phyloP scores from a whole-genome alignment of 2,888 invertebrate genomes.

The Idaea dimidiata region DNA sequence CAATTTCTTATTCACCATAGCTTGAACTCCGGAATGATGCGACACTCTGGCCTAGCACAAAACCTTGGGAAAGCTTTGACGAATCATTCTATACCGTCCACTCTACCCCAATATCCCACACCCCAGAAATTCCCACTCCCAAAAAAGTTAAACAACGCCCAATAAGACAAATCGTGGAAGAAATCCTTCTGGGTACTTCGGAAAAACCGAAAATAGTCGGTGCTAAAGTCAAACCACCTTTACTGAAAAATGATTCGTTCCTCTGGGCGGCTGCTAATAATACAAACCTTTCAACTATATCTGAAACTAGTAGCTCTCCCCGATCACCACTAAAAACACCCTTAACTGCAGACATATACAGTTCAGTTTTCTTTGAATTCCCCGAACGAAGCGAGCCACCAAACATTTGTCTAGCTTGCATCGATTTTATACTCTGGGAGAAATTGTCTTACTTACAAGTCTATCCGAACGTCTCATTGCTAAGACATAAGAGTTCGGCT shows the following conservation, averaged over 20 bases:
- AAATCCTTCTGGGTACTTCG: slow-evolving; percentile 54
- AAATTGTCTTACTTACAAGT: slow-evolving; percentile 53
- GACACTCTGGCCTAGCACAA: slow-evolving; percentile 57
- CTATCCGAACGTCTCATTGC: slow-evolving; percentile 60
- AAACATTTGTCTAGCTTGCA: slow-evolving; percentile 52
- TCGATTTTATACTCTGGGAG: slow-evolving; percentile 73
- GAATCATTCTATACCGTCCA: slow-evolving; percentile 58
- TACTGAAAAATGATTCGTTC: slow-evolving; percentile 58
- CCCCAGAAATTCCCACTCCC: slow-evolving; percentile 23
- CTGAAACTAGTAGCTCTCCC: slow-evolving; percentile 54
- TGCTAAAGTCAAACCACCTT: slow-evolving; percentile 27
- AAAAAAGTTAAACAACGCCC: slow-evolving; percentile 37
- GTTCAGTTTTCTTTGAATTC: slow-evolving; percentile 70
- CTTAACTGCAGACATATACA: slow-evolving; percentile 60
- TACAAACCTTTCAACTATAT: slow-evolving; percentile 62
- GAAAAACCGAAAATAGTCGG: slow-evolving; percentile 50
- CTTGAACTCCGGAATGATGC: slow-evolving; percentile 64
- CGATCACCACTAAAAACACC: slow-evolving; percentile 41
- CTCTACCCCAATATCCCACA: slow-evolving; percentile 37
- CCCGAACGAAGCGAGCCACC: slow-evolving; percentile 45
- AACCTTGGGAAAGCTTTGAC: slow-evolving; percentile 66
- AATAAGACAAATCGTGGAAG: slow-evolving; percentile 54
- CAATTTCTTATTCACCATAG: slow-evolving; percentile 58
- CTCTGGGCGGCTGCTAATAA: slow-evolving; percentile 52
- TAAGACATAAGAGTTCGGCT: slow-evolving; percentile 46